Evolutionary conservation across 2,888 invertebrate genomes (phyloP).

Genomic region (Polydrusus tereticollis): DNA sequence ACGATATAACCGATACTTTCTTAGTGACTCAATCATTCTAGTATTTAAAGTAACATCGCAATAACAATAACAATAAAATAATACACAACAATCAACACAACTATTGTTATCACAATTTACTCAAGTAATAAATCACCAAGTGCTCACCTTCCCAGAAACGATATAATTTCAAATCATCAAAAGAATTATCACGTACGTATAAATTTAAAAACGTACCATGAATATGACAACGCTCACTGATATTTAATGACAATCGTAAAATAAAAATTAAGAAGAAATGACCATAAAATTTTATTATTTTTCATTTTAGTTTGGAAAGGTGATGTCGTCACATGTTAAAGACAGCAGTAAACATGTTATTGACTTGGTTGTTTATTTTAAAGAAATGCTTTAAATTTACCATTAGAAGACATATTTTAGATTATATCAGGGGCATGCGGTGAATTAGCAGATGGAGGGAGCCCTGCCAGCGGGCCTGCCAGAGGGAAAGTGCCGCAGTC

Average conservation of each 20-base stretch:
- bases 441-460: no score
- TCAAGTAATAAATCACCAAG: neutral
- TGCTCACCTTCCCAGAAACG: neutral
- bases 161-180: neutral
- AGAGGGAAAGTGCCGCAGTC: no score
- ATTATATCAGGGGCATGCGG: neutral
- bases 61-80: no score
- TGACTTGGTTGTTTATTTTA: slow-evolving; percentile 25
- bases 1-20: no score
- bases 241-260: neutral
- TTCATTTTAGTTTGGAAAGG: neutral
- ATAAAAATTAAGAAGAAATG: slow-evolving; percentile 21
- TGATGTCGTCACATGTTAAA: slow-evolving; percentile 22
- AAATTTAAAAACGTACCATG: neutral
- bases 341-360: slow-evolving; percentile 25
- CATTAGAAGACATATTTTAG: neutral
- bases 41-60: no score
- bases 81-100: neutral
- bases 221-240: slow-evolving; percentile 3
- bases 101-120: slow-evolving; percentile 4
- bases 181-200: slow-evolving; percentile 3
- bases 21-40: no score
- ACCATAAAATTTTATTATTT: slow-evolving; percentile 26
- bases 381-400: neutral
- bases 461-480: no score